Percentiles rank a stretch among this genome's conserved stretches.
These are phyloP conservation scores for Grammomys dolichurus DNA, from an alignment of 2,113 vertebrate species.

Conservation along the genomic window DNA sequence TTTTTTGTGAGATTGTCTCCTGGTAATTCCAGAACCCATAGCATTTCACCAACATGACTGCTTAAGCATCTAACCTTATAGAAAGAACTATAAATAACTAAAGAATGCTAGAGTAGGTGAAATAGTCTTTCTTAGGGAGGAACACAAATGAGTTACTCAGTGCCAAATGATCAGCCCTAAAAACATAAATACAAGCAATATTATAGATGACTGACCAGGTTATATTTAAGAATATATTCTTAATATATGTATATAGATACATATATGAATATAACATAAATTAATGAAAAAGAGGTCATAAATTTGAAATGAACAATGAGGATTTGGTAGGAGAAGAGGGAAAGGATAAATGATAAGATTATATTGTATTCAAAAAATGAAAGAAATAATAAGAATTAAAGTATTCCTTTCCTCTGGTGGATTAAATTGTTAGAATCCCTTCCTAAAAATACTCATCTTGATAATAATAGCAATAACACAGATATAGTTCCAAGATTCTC, in stretches of 20 bases:
- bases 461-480: neutral
- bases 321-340: neutral
- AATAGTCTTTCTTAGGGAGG: neutral
- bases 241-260: neutral
- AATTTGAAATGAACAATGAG: neutral
- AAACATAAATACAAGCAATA: neutral
- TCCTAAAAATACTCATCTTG: neutral
- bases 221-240: neutral
- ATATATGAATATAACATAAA: neutral
- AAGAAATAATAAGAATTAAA: neutral
- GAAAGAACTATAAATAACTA: neutral
- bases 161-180: neutral
- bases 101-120: neutral
- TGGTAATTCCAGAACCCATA: neutral
- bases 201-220: neutral
- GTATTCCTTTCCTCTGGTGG: neutral
- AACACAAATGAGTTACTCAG: neutral
- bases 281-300: neutral
- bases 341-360: neutral
- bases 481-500: neutral
- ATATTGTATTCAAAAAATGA: neutral
- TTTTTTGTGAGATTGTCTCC: neutral
- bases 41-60: neutral
- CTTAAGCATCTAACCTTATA: neutral
- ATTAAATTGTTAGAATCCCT: neutral